A percentile compares a stretch with the other conserved stretches of the same genome.
Conservation (phyloP, 64 coral and sea anemone species). For the Stylophora pistillata region DNA sequence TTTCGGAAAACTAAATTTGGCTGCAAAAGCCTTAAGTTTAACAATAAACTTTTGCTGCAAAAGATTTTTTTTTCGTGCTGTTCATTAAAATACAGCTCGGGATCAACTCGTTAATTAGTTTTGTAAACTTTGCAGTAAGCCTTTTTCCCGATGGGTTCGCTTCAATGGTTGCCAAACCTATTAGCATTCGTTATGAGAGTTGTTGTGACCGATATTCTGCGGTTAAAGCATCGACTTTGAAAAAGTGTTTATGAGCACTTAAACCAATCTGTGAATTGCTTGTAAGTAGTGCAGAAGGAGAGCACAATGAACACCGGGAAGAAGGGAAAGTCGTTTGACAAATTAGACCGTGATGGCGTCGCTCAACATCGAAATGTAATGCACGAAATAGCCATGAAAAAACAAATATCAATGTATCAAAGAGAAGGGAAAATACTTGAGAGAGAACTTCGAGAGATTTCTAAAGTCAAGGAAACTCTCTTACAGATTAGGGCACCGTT, state of each 20-base stretch:
- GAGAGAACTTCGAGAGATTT: conserved; percentile 83
- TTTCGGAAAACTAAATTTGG: not conserved
- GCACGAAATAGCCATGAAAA: conserved; percentile 80
- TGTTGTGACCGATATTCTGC: not conserved
- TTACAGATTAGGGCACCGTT: conserved; percentile 67
- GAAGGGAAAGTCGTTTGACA: conserved; percentile 24
- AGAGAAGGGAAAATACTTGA: conserved; percentile 74
- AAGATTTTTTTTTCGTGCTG: not conserved
- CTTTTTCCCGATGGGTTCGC: not conserved
- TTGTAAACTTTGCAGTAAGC: conserved; percentile 30
- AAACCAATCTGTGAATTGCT: not conserved
- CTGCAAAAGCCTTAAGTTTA: not conserved
- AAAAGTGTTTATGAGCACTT: conserved; percentile 1
- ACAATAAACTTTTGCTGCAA: not conserved
- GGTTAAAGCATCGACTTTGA: not conserved
- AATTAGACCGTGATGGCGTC: conserved; percentile 48
- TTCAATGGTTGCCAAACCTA: conserved; percentile 42
- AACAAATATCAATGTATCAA: conserved; percentile 83
- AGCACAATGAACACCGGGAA: conserved; percentile 1
- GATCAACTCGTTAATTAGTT: conserved; percentile 14
- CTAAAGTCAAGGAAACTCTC: conserved; percentile 84
- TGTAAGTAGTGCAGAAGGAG: not conserved
- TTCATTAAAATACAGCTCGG: conserved; percentile 1
- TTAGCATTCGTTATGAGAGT: conserved; percentile 11
- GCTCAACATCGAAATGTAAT: conserved; percentile 81